These are phyloP conservation scores for Lapara coniferarum DNA, from an alignment of 2,888 invertebrate genomes.

Conservation along the genomic window DNA sequence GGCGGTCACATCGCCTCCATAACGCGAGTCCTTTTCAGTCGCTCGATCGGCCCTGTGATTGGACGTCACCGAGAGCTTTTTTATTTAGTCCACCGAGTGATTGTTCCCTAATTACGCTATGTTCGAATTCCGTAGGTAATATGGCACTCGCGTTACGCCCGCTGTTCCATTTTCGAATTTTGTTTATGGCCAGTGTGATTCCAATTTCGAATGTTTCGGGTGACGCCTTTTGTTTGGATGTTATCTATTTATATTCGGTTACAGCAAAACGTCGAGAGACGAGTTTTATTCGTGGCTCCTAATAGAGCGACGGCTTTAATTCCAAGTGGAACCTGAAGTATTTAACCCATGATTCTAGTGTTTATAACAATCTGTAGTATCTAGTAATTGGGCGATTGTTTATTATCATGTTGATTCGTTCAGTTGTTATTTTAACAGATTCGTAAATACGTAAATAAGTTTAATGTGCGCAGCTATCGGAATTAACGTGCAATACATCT, in stretches of 20 bases:
- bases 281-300: not conserved
- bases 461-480: slow-evolving; percentile 1
- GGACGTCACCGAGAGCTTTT: slow-evolving; percentile 61
- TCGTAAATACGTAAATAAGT: slow-evolving; percentile 16
- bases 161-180: slow-evolving; percentile 43
- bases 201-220: slow-evolving; percentile 16
- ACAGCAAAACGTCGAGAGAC: not conserved
- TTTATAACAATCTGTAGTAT: slow-evolving; percentile 14
- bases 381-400: slow-evolving; percentile 21
- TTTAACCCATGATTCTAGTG: slow-evolving; percentile 15
- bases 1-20: slow-evolving; percentile 62
- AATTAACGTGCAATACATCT: slow-evolving; percentile 13
- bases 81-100: slow-evolving; percentile 55
- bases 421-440: slow-evolving; percentile 9
- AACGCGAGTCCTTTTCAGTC: slow-evolving; percentile 54
- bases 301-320: not conserved
- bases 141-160: slow-evolving; percentile 45
- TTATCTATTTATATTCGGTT: slow-evolving; percentile 6
- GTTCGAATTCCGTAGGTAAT: slow-evolving; percentile 58
- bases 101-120: slow-evolving; percentile 75
- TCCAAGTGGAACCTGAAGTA: not conserved
- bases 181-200: slow-evolving; percentile 8
- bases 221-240: not conserved
- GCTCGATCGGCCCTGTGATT: slow-evolving; percentile 64
- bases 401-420: slow-evolving; percentile 15